phyloP scores from a whole-genome alignment of 1,140 invertebrate genomes.

The Hylaeus anthracinus region DNA sequence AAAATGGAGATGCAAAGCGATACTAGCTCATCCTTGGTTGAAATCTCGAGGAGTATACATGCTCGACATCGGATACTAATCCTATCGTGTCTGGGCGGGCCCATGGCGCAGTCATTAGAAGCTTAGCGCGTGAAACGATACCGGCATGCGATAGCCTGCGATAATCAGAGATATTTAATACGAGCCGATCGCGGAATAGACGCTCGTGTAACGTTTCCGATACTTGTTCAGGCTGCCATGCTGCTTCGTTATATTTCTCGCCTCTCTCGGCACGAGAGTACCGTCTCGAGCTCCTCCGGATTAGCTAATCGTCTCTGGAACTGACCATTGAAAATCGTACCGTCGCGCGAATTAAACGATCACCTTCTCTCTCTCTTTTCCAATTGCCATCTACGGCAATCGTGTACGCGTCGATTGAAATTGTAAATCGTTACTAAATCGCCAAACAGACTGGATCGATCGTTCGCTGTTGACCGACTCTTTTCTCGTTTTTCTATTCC shows the following conservation, averaged over 20 bases:
- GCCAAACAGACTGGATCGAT: too few species aligned
- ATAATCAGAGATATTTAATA: slow-evolving; percentile 56
- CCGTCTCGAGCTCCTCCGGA: not conserved
- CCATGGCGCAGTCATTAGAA: slow-evolving; percentile 58
- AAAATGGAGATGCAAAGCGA: not conserved
- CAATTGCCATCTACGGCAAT: too few species aligned
- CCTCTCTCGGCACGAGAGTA: not conserved
- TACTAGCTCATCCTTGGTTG: not conserved
- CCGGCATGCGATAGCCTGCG: slow-evolving; percentile 42
- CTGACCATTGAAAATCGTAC: not conserved
- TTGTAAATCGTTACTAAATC: too few species aligned
- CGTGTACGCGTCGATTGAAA: too few species aligned
- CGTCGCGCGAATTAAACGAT: not conserved
- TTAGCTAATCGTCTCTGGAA: not conserved
- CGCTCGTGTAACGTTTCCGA: slow-evolving; percentile 43
- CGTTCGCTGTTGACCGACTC: too few species aligned
- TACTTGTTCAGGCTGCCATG: slow-evolving; percentile 21
- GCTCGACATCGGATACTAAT: slow-evolving; percentile 55
- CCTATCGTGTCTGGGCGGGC: slow-evolving; percentile 54
- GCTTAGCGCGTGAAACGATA: slow-evolving; percentile 50
- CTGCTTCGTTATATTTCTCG: not conserved
- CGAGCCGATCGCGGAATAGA: slow-evolving; percentile 35
- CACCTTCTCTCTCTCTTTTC: not conserved
- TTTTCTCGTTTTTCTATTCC: not conserved
- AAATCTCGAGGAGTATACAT: not conserved